A percentile compares a stretch with the other conserved stretches of the same genome.
Evolutionary conservation across 1,140 invertebrate species (phyloP).

Genomic region (Battus philenor): DNA sequence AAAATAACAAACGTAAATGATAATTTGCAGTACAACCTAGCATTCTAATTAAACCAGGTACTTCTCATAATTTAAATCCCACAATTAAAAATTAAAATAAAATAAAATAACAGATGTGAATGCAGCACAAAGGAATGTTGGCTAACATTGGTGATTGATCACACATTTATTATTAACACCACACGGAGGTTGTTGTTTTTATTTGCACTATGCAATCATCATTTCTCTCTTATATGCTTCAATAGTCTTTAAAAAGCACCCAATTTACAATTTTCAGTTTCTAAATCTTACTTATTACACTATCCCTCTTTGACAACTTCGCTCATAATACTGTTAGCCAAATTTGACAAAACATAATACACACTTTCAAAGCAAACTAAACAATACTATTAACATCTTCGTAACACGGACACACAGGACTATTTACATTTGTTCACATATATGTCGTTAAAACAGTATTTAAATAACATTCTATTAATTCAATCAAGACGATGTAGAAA

Average conservation of each 20-base stretch:
- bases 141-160: constrained; percentile 49
- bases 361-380: background rate
- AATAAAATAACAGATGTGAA: constrained; percentile 56
- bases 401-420: constrained; percentile 7
- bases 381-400: constrained; percentile 5
- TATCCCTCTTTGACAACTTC: constrained; percentile 15
- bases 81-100: constrained; percentile 45
- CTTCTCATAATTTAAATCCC: constrained; percentile 69
- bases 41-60: constrained; percentile 74
- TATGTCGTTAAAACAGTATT: constrained; percentile 1
- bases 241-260: constrained; percentile 3
- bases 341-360: constrained; percentile 7
- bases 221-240: background rate
- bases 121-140: constrained; percentile 73
- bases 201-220: too few species aligned
- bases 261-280: constrained; percentile 12
- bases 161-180: constrained; percentile 35
- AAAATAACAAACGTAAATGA: constrained; percentile 74
- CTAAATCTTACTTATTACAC: constrained; percentile 1
- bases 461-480: constrained; percentile 15
- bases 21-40: constrained; percentile 73
- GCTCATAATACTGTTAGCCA: constrained; percentile 57
- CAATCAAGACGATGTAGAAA: constrained; percentile 11
- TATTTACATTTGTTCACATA: constrained; percentile 18
- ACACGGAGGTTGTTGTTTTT: too few species aligned